Evolutionary conservation across 1,140 invertebrate species (phyloP), one percentile per base, ranked within the genome.

Genomic region (Neodiprion pinetum): DNA sequence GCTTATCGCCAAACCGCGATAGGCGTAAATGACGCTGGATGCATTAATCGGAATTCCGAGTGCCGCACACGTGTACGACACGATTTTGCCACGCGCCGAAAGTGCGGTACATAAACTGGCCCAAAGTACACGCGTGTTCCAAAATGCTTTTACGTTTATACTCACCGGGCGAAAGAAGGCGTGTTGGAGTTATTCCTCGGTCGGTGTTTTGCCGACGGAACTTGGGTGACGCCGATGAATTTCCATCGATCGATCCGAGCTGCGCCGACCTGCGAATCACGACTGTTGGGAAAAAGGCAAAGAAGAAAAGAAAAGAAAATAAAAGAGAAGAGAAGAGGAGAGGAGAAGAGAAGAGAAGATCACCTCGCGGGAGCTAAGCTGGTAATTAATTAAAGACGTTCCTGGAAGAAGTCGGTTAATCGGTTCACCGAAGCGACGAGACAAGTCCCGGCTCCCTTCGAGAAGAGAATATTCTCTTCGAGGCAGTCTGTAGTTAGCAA

Each of bases 381-480:
- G 67, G 14, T 28, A 69, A 69, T 69, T 69, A 69, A 69, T 69
- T 69, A 69, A 69, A 23, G 12, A 21, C 17, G 23, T 69, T 69
- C 67, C 67, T 12, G 67, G 67, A 69, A 69, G 67, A 21, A 11
- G 67, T 10, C 12, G 67, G 23, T 23, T 69, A 69, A 69, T 69
- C 67, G 67, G 67, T 69, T 69, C 67, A 23, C 10, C 23, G 67
- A 69, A 69, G 10, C 67, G 67, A 11, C 67, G 67, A 10, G 67
- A 28, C 10, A 23, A 61, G 10, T n/a, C 53, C 12, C 67, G 67
- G 12, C 12, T 11, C 1, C 17, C 17, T 21, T 21, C 17, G 17
- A 21, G 17, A 21, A 21, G 17, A 21, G 17, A 21, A 21, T 21
- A 21, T 21, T 21, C 17, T 21, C 17, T 21, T 21, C 17, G 17